Evolutionary conservation across 2,888 invertebrate genomes (phyloP), one percentile per base, ranked within the genome.

Genomic region (Apeira syringaria): DNA sequence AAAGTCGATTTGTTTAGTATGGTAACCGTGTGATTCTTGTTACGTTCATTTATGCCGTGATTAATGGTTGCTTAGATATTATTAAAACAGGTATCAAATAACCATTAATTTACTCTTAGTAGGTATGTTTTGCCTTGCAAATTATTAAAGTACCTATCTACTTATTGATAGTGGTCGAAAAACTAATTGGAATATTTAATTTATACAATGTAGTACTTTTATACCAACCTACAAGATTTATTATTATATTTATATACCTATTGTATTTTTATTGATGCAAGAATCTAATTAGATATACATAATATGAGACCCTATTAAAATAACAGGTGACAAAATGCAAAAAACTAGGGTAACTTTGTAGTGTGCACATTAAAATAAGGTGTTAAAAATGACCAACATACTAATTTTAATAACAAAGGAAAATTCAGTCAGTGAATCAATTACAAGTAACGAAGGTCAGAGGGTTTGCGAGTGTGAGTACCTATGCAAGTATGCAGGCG

Each of bases 401-500:
- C 55, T 69, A 74, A 75, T 77, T 79, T 69, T 73, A 71, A 69
- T 69, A 77, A 80, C 80, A 85, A 84, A 82, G 80, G 65, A 69
- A 57, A 77, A 74, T 65, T 70, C 69, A 79, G 74, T 70, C 68
- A 74, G 75, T 81, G 78, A 86, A 86, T 85, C 80, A 80, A 85
- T 84, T 82, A 79, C 74, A 70, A 75, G 77, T 84, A 82, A 74
- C 80, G 87, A 88, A 88, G 89, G 88, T 87, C 87, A 86, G 69
- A 75, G 68, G 68, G 76, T 85, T 79, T 80, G 80, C 71, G 68
- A 77, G 86, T 86, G 86, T 86, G 85, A 67, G 83, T 80, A 73
- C 72, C 64, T 83, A 87, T 88, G 89, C 88, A 89, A 86, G 88
- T 87, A 88, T 89, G 89, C 89, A 89, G 81, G 83, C 85, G 77